phyloP scores from a whole-genome alignment of 37 sponge, comb jelly and placozoan species.

The Lycopodina hypogea region DNA sequence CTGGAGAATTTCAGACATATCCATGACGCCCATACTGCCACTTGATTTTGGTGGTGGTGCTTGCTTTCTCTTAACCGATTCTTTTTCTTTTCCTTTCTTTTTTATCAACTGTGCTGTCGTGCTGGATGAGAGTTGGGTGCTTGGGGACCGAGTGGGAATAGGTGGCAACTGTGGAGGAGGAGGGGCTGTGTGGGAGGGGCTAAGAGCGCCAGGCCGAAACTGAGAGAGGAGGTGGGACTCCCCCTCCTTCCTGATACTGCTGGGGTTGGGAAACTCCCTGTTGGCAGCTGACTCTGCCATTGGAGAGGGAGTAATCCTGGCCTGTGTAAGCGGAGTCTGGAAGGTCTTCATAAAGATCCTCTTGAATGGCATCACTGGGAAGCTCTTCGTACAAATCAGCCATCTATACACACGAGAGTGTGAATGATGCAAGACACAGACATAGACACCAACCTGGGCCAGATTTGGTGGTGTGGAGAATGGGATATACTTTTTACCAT shows the following conservation, averaged over 20 bases:
- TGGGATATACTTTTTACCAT: no score
- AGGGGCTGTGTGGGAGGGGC: neutral
- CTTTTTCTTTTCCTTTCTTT: slow-evolving; percentile 8
- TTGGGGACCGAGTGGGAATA: slow-evolving; percentile 35
- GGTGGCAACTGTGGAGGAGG: slow-evolving; percentile 11
- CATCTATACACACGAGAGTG: neutral
- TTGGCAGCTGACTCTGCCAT: neutral
- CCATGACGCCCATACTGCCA: slow-evolving; percentile 25
- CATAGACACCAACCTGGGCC: no score
- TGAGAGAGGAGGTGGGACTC: slow-evolving; percentile 7
- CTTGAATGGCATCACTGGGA: neutral
- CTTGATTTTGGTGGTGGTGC: neutral
- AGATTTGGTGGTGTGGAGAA: no score
- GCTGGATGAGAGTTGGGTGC: slow-evolving; percentile 23
- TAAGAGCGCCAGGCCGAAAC: neutral
- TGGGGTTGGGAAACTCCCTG: neutral
- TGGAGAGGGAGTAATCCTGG: slow-evolving; percentile 17
- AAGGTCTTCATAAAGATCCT: slow-evolving; percentile 70
- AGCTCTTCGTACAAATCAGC: slow-evolving; percentile 70
- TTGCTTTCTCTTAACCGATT: slow-evolving; percentile 12
- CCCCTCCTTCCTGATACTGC: neutral
- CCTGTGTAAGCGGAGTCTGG: neutral
- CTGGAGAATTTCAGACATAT: slow-evolving; percentile 52
- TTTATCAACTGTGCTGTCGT: neutral
- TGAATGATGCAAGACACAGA: no score